Evolutionary conservation across 2,113 vertebrate species (phyloP).

Genomic region (Campylomormyrus tamandua): DNA sequence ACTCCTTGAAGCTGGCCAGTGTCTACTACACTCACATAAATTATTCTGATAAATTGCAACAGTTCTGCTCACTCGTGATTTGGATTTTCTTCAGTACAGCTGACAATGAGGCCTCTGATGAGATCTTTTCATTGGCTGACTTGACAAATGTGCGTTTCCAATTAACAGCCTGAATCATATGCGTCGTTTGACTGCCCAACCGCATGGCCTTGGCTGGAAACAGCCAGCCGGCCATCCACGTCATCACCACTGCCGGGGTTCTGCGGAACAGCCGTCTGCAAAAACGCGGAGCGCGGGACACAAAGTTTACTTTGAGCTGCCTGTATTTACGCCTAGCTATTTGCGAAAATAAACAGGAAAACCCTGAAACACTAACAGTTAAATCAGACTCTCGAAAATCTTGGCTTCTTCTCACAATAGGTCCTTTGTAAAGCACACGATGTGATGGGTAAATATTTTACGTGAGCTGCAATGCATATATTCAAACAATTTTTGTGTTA

Average conservation of each 20-base stretch:
- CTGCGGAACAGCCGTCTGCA: conserved; percentile 47
- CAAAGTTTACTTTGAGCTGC: conserved; percentile 66
- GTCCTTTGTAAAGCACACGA: conserved; percentile 55
- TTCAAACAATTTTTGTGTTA: conserved; percentile 48
- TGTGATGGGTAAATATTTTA: conserved; percentile 69
- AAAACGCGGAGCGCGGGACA: conserved; percentile 47
- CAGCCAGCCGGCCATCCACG: conserved; percentile 28
- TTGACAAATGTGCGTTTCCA: conserved; percentile 47
- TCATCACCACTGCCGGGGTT: conserved; percentile 47
- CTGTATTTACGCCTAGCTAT: conserved; percentile 64
- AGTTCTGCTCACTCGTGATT: conserved; percentile 34
- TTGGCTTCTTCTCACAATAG: conserved; percentile 67
- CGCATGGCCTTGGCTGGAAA: conserved; percentile 40
- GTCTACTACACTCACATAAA: conserved; percentile 8
- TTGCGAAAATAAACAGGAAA: conserved; percentile 75
- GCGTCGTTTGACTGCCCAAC: conserved; percentile 49
- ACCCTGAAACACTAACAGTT: conserved; percentile 69
- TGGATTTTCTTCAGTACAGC: conserved; percentile 38
- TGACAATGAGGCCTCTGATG: conserved; percentile 38
- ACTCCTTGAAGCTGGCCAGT: neutral
- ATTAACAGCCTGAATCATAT: conserved; percentile 45
- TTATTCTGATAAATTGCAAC: conserved; percentile 29
- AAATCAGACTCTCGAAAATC: conserved; percentile 62
- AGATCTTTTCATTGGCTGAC: conserved; percentile 36
- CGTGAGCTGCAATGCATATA: conserved; percentile 60